These are phyloP conservation scores for Cephus pulcher DNA, from an alignment of 2,888 invertebrate species.

Conservation along the genomic window DNA sequence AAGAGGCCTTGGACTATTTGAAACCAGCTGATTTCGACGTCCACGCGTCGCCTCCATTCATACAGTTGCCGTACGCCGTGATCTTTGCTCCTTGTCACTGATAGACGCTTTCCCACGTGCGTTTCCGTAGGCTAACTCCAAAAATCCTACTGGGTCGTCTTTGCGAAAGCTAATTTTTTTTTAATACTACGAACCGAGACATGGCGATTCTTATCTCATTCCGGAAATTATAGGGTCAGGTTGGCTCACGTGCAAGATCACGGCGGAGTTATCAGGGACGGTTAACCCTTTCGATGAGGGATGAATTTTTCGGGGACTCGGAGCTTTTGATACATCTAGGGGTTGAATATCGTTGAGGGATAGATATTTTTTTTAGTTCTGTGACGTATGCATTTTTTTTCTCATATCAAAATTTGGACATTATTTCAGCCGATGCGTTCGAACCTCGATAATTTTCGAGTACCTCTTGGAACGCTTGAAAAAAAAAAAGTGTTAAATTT, in stretches of 20 bases:
- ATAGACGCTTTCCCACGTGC: too few relatives aligned
- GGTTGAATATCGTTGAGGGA: too few relatives aligned
- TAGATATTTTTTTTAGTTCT: too few relatives aligned
- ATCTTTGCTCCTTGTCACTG: too few relatives aligned
- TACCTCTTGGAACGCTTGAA: background rate
- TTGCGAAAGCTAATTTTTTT: background rate
- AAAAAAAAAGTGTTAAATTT: background rate
- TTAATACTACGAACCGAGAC: background rate
- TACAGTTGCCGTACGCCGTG: too few relatives aligned
- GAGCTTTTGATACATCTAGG: too few relatives aligned
- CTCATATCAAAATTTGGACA: background rate
- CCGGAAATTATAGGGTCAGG: background rate
- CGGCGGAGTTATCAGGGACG: background rate
- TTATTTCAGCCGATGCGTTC: background rate
- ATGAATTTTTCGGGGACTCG: too few relatives aligned
- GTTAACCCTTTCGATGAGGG: background rate
- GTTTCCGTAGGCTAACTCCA: too few relatives aligned
- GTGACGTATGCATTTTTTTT: background rate
- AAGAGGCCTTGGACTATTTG: slow-evolving; percentile 52
- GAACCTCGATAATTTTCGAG: background rate
- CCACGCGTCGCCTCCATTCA: background rate
- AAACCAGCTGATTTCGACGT: slow-evolving; percentile 22
- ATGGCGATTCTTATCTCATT: background rate
- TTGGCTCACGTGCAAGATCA: background rate
- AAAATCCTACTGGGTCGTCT: background rate